Percentiles rank a stretch among this genome's conserved stretches.
phyloP scores from a whole-genome alignment of 2,113 vertebrate species.

The Epinephelus fuscoguttatus region DNA sequence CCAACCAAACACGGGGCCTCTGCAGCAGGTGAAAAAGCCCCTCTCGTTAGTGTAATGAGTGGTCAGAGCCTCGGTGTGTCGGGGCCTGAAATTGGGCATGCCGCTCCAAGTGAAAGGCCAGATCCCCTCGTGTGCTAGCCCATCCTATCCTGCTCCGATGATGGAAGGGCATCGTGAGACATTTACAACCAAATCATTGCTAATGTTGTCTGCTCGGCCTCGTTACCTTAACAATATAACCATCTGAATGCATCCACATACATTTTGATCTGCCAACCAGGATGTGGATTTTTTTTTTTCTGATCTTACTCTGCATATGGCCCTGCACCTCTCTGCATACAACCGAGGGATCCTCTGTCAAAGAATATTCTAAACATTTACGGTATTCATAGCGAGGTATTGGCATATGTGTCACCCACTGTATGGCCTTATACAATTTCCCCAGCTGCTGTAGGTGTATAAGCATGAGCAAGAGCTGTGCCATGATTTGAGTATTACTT shows the following conservation, averaged over 20 bases:
- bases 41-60: slow-evolving; percentile 99
- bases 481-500: slow-evolving; percentile 87
- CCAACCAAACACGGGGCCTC: slow-evolving; percentile 86
- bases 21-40: slow-evolving; percentile 99
- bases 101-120: slow-evolving; percentile 78
- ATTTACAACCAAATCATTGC: slow-evolving; percentile 67
- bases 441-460: slow-evolving; percentile 73
- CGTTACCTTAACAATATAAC: slow-evolving; percentile 75
- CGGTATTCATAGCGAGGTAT: slow-evolving; percentile 76
- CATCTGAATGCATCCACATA: slow-evolving; percentile 51
- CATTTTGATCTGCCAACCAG: slow-evolving; percentile 50
- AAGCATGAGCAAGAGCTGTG: slow-evolving; percentile 69
- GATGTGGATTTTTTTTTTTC: slow-evolving; percentile 23
- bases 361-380: slow-evolving; percentile 80
- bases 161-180: slow-evolving; percentile 65
- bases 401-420: slow-evolving; percentile 72
- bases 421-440: slow-evolving; percentile 78
- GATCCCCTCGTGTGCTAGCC: slow-evolving; percentile 61
- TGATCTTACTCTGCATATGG: slow-evolving; percentile 45
- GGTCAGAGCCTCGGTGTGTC: slow-evolving; percentile 88
- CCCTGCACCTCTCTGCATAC: slow-evolving; percentile 31
- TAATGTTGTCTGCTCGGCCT: slow-evolving; percentile 60
- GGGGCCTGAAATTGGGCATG: slow-evolving; percentile 78
- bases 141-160: slow-evolving; percentile 47
- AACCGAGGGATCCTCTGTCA: slow-evolving; percentile 61